phyloP scores from a whole-genome alignment of 2,797 vertebrate genomes.

The Falco novaeseelandiae region DNA sequence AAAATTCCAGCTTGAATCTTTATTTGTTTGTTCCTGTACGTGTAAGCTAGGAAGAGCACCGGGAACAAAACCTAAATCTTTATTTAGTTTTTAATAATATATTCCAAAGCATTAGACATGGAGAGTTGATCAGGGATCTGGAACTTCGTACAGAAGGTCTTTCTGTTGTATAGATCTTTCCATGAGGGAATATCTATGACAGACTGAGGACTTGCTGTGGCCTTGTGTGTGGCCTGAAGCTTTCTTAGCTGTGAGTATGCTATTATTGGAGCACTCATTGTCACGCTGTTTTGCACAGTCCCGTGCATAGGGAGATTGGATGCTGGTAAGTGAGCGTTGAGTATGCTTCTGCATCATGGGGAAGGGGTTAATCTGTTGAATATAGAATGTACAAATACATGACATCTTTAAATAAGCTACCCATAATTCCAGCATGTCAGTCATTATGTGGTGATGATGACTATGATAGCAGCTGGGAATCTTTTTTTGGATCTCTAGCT shows the following conservation, averaged over 20 bases:
- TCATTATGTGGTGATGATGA: constrained; percentile 45
- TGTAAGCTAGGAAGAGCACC: not conserved
- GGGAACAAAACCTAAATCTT: not conserved
- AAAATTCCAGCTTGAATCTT: not conserved
- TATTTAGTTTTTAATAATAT: not conserved
- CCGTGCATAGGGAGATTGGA: rapidly evolving
- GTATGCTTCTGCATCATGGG: not conserved
- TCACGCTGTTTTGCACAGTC: not conserved
- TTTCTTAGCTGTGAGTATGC: rapidly evolving
- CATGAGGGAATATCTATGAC: not conserved
- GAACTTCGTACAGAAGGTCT: not conserved
- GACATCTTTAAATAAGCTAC: constrained; percentile 20
- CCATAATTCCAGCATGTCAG: not conserved
- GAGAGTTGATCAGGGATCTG: not conserved
- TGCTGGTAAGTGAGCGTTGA: not conserved
- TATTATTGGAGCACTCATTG: rapidly evolving
- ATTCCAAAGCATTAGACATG: not conserved
- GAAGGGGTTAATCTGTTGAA: constrained; percentile 9
- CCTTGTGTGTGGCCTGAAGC: not conserved
- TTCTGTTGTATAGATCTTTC: not conserved
- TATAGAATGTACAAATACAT: not conserved
- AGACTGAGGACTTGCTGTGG: not conserved
- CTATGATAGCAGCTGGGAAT: constrained; percentile 12
- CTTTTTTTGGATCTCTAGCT: constrained; percentile 37
- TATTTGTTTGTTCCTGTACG: not conserved